Conservation (phyloP, 2,113 vertebrate genomes). For the Tachysurus fulvidraco region DNA sequence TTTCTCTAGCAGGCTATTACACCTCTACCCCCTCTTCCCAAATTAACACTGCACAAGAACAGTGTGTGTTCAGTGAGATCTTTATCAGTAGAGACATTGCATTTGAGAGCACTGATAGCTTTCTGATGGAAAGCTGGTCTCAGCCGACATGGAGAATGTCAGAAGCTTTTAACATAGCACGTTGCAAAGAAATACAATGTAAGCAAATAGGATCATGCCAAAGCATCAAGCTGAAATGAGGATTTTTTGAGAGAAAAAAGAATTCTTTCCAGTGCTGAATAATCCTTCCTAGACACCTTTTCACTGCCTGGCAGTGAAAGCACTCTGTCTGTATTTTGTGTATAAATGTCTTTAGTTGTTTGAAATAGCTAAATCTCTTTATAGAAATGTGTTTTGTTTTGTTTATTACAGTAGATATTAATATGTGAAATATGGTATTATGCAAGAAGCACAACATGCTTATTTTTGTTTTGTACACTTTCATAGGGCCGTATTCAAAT, state of each 20-base stretch:
- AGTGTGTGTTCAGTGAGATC: constrained; percentile 8
- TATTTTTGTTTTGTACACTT: background rate
- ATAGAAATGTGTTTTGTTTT: background rate
- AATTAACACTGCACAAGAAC: background rate
- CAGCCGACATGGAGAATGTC: too few relatives aligned
- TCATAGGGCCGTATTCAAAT: background rate
- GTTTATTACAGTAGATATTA: background rate
- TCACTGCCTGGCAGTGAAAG: background rate
- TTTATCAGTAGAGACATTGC: background rate
- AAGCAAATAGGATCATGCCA: background rate
- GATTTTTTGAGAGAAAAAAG: background rate
- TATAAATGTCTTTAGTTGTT: background rate
- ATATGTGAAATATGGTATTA: background rate
- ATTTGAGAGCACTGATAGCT: background rate
- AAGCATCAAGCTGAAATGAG: background rate
- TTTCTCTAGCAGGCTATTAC: background rate
- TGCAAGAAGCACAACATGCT: background rate
- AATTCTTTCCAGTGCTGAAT: background rate
- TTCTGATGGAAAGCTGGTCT: background rate
- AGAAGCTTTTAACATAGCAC: background rate
- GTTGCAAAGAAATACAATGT: background rate
- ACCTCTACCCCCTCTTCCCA: background rate
- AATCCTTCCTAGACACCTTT: background rate
- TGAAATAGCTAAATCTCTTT: background rate
- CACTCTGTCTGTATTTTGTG: background rate